A percentile compares a stretch with the other conserved stretches of the same genome.
These are phyloP conservation scores for Argya squamiceps DNA, from an alignment of 2,797 vertebrate species.

Conservation along the genomic window DNA sequence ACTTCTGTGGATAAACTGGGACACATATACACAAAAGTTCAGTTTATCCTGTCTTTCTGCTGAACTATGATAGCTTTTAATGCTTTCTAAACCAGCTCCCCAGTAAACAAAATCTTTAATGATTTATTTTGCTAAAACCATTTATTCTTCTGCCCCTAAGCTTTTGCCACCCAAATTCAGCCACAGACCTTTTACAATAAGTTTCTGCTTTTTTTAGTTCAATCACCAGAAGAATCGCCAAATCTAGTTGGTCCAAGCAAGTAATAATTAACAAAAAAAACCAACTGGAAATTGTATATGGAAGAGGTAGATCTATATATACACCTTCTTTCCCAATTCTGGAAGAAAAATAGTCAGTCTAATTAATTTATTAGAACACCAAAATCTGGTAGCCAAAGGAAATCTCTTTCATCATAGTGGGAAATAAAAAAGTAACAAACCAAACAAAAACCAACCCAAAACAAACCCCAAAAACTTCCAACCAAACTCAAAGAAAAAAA, in stretches of 20 bases:
- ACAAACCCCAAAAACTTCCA: background rate
- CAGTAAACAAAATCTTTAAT: background rate
- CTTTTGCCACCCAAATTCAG: background rate
- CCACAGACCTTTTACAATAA: background rate
- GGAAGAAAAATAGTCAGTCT: background rate
- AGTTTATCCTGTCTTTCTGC: background rate
- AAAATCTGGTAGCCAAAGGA: background rate
- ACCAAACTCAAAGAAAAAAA: background rate
- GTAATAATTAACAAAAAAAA: background rate
- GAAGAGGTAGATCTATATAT: background rate
- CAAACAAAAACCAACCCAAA: background rate
- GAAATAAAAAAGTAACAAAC: background rate
- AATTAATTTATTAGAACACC: background rate
- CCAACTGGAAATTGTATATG: accelerated
- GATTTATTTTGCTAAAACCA: background rate
- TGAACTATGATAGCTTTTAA: background rate
- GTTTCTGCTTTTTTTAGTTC: background rate
- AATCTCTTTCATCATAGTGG: background rate
- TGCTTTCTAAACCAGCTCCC: background rate
- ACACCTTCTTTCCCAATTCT: background rate
- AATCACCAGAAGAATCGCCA: background rate
- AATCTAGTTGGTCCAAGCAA: background rate
- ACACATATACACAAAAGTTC: background rate
- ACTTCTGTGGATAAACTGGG: background rate
- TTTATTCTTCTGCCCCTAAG: background rate